Evolutionary conservation across 2,113 vertebrate species (phyloP).

Genomic region (Ranitomeya imitator): DNA sequence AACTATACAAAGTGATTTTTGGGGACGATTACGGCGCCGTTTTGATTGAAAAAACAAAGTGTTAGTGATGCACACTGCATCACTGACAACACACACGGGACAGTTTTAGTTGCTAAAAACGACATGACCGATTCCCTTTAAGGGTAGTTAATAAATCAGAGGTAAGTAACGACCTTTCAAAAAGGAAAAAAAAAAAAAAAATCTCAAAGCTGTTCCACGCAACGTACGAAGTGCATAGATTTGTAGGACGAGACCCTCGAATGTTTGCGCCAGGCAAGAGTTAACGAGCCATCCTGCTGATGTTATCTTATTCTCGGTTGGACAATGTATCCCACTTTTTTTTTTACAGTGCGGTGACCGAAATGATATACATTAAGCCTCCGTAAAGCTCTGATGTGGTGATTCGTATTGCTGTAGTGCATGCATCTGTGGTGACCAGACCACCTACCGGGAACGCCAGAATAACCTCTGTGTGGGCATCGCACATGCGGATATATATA

Average conservation of each 20-base stretch:
- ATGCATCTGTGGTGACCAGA: conserved; percentile 49
- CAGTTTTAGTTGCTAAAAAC: too few species aligned
- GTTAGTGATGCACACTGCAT: too few species aligned
- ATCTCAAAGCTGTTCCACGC: not conserved
- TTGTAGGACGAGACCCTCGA: not conserved
- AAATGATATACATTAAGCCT: conserved; percentile 50
- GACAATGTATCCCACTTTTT: conserved; percentile 34
- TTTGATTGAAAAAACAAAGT: too few species aligned
- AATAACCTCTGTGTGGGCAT: conserved; percentile 54
- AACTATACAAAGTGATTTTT: too few species aligned
- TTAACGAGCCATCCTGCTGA: conserved; percentile 31
- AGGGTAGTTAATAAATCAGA: too few species aligned
- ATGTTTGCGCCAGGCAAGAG: not conserved
- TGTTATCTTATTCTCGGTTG: conserved; percentile 19
- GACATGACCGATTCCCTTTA: too few species aligned
- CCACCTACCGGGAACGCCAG: conserved; percentile 41
- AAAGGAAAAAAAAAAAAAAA: too few species aligned
- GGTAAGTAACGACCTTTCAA: too few species aligned
- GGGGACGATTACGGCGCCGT: too few species aligned
- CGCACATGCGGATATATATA: conserved; percentile 20
- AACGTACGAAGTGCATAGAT: not conserved
- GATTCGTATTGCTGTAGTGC: conserved; percentile 31
- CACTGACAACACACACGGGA: too few species aligned
- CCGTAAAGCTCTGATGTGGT: conserved; percentile 45
- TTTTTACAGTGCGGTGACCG: conserved; percentile 53